phyloP scores from a whole-genome alignment of 2,888 invertebrate genomes.

The Gymnocheta viridis region DNA sequence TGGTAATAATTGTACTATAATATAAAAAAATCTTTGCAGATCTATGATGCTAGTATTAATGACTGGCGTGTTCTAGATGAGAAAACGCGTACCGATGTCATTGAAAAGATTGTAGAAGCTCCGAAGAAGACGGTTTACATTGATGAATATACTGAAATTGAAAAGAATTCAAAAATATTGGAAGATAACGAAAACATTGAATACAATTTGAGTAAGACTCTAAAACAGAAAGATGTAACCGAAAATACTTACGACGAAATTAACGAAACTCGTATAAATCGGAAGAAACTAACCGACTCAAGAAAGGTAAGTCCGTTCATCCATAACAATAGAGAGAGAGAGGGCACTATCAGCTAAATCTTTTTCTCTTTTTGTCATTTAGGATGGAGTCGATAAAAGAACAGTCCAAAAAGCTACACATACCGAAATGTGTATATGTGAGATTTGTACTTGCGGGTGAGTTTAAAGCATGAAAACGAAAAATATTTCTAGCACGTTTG shows the following conservation, averaged over 20 bases:
- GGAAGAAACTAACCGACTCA: slow-evolving; percentile 77
- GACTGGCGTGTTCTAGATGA: slow-evolving; percentile 82
- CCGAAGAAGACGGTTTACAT: slow-evolving; percentile 81
- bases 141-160: slow-evolving; percentile 82
- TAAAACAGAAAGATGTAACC: slow-evolving; percentile 78
- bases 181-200: slow-evolving; percentile 79
- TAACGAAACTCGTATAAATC: slow-evolving; percentile 76
- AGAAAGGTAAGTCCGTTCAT: slow-evolving; percentile 77
- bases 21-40: slow-evolving; percentile 72
- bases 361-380: background rate
- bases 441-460: slow-evolving; percentile 95
- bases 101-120: slow-evolving; percentile 81
- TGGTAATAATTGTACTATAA: no score
- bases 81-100: slow-evolving; percentile 81
- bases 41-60: slow-evolving; percentile 82
- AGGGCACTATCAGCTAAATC: background rate
- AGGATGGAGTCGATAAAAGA: slow-evolving; percentile 78
- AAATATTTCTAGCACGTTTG: no score
- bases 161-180: slow-evolving; percentile 79
- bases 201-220: slow-evolving; percentile 78
- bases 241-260: slow-evolving; percentile 80
- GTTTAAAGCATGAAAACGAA: slow-evolving; percentile 80
- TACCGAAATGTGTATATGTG: slow-evolving; percentile 93
- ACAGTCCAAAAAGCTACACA: slow-evolving; percentile 80
- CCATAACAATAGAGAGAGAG: background rate